These are phyloP conservation scores for Mastomys coucha DNA, from an alignment of 2,113 vertebrate species.

Conservation along the genomic window DNA sequence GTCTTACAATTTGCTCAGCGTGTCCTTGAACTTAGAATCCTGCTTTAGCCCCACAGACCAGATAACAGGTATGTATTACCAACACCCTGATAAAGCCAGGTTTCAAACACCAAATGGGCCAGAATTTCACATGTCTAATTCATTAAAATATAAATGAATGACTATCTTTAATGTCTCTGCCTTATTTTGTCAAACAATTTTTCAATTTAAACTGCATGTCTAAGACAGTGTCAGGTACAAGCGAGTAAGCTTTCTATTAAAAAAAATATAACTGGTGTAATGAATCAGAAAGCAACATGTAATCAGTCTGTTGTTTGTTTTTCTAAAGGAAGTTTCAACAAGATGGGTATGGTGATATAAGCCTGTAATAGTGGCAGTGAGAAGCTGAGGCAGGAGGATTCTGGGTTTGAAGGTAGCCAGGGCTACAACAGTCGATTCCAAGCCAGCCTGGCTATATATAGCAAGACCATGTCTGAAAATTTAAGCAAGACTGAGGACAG, in stretches of 20 bases:
- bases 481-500: neutral
- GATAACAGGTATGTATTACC: neutral
- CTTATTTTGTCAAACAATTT: slow-evolving; percentile 56
- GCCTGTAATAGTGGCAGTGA: neutral
- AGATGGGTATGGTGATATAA: neutral
- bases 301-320: slow-evolving; percentile 22
- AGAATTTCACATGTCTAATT: slow-evolving; percentile 42
- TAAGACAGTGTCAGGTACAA: slow-evolving; percentile 1
- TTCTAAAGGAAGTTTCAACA: neutral
- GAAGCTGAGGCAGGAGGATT: neutral
- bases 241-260: slow-evolving; percentile 1
- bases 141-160: slow-evolving; percentile 40
- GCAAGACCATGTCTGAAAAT: neutral
- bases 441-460: neutral
- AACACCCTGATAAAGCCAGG: neutral
- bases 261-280: neutral
- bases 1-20: neutral
- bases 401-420: neutral
- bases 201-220: slow-evolving; percentile 40
- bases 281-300: slow-evolving; percentile 23
- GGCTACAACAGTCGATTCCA: neutral
- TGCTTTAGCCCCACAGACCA: neutral
- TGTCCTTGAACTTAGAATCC: neutral
- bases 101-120: slow-evolving; percentile 46
- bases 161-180: slow-evolving; percentile 11